Evolutionary conservation across 2,797 vertebrate species (phyloP), one percentile per base, ranked within the genome.

Genomic region (Syngnathus rostellatus): DNA sequence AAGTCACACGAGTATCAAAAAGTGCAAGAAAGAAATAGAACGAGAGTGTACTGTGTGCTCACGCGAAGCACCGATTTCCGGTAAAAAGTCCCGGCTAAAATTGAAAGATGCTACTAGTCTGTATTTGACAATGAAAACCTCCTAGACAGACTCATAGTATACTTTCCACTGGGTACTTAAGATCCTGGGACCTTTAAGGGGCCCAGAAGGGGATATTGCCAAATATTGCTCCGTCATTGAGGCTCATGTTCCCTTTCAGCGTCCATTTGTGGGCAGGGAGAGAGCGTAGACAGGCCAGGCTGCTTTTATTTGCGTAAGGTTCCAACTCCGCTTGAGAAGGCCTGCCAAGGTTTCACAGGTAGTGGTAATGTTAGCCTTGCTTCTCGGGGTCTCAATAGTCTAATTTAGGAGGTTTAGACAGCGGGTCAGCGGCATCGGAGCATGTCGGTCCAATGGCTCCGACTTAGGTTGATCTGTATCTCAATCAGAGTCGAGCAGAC

Each of bases 301-400:
- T 73, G 71, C 81, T 90, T 92, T 87, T 86, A 88, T 90, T 86
- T 88, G 87, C 74, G 84, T 76, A 81, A 80, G 53, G 72, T 90
- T 90, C 91, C 87, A 87, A 91, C 89, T 88, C 78, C 77, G 77
- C 75, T 81, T 81, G 80, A 80, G 68, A 73, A 77, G 81, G 75
- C 79, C 78, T 87, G 87, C 88, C 88, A 90, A 87, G 75, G 71
- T 83, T 83, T 89, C 80, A 85, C 84, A 90, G 86, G 88, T 88
- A 89, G 72, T 83, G 81, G 77, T 79, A 89, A 87, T 80, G 83
- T 79, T 86, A 87, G 85, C 73, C 76, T 74, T 79, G 14, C 77
- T 79, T 86, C 75, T 64, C 75, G 77, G 78, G 75, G 83, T 90
- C 85, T 91, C 84, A 72, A 82, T 77, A 87, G 89, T 87, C 81